Percentiles rank a stretch among this genome's conserved stretches.
Conservation (phyloP, 2,888 invertebrate species). For the Cyaniris semiargus region DNA sequence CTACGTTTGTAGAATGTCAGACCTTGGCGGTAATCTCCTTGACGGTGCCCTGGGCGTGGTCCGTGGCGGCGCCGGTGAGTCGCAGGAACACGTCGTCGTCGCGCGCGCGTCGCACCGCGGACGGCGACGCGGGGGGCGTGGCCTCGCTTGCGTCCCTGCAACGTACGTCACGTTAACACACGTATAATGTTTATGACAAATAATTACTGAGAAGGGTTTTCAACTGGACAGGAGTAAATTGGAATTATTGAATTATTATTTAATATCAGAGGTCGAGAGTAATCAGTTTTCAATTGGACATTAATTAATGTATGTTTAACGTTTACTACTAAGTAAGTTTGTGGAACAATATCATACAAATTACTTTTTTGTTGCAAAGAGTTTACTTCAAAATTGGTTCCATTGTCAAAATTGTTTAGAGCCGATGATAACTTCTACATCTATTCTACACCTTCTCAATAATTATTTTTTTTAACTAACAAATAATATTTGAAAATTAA, state of each 20-base stretch:
- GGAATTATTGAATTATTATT: too few species aligned
- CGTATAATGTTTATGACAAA: neutral
- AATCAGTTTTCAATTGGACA: too few species aligned
- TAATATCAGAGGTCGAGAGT: too few species aligned
- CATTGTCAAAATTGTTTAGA: too few species aligned
- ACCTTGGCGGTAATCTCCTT: slow-evolving; percentile 81
- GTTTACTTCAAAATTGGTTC: too few species aligned
- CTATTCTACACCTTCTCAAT: neutral
- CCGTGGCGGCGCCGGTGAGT: slow-evolving; percentile 77
- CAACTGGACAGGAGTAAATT: neutral
- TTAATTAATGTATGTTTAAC: too few species aligned
- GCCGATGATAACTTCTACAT: too few species aligned
- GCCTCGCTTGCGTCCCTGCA: slow-evolving; percentile 51
- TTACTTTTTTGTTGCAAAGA: too few species aligned
- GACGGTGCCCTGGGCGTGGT: slow-evolving; percentile 71
- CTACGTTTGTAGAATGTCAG: slow-evolving; percentile 14
- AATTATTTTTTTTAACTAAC: neutral
- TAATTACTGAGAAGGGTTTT: neutral
- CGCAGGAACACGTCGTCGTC: slow-evolving; percentile 89
- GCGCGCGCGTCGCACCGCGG: slow-evolving; percentile 78
- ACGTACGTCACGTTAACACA: neutral
- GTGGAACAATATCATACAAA: too few species aligned
- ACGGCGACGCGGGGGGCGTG: slow-evolving; percentile 80
- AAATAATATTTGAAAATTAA: neutral
- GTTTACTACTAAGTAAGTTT: too few species aligned